phyloP scores from a whole-genome alignment of 1,140 invertebrate species.

The Nasonia longicornis region DNA sequence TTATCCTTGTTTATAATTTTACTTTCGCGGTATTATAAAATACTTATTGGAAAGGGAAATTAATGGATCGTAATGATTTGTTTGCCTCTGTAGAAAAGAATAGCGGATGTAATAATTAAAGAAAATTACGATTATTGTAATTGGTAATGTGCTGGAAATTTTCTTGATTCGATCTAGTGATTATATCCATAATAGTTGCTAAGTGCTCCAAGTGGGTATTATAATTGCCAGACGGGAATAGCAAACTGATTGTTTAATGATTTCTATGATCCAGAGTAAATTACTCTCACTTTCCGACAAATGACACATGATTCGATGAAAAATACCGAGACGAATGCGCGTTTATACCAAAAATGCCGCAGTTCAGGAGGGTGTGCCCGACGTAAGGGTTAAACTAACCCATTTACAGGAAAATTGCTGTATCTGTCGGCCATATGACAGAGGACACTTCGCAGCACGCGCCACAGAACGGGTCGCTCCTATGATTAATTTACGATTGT shows the following conservation, averaged over 20 bases:
- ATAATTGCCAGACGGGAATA: neutral
- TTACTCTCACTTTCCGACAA: neutral
- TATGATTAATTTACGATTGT: conserved; percentile 45
- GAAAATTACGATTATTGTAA: conserved; percentile 3
- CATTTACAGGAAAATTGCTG: conserved; percentile 9
- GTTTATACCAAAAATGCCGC: neutral
- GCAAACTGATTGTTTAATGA: no score
- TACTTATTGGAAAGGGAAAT: neutral
- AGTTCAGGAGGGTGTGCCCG: conserved; percentile 10
- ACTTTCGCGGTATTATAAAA: conserved; percentile 27
- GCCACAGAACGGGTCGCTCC: neutral
- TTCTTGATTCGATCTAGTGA: neutral
- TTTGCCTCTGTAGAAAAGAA: neutral
- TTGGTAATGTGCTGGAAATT: neutral
- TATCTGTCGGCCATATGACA: conserved; percentile 41
- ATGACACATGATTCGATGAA: neutral
- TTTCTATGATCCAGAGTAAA: no score
- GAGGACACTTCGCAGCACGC: conserved; percentile 29
- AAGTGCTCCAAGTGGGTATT: neutral
- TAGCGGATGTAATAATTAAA: neutral
- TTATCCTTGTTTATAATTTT: neutral
- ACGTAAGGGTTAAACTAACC: conserved; percentile 7
- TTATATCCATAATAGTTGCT: neutral
- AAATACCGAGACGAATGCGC: neutral
- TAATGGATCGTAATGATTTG: neutral